A percentile compares a stretch with the other conserved stretches of the same genome.
These are phyloP conservation scores for Boloria euphrosyne DNA, from an alignment of 2,888 invertebrate genomes.

Conservation along the genomic window DNA sequence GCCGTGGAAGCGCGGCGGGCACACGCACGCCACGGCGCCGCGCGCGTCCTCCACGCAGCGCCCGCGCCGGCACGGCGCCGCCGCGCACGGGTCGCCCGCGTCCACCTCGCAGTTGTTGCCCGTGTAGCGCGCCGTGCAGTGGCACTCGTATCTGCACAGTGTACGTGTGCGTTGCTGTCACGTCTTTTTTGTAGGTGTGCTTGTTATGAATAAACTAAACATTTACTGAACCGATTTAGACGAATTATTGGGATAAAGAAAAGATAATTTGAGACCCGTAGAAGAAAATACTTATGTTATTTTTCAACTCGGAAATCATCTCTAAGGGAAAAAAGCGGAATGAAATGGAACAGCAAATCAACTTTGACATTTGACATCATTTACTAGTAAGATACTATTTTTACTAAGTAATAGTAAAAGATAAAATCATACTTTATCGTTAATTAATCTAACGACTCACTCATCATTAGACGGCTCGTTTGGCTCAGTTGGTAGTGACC, in stretches of 20 bases:
- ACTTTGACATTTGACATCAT: neutral
- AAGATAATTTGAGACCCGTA: no score
- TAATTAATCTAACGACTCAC: constrained; percentile 46
- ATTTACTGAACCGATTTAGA: no score
- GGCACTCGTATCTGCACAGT: constrained; percentile 86
- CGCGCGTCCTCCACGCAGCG: constrained; percentile 85
- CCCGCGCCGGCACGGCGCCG: constrained; percentile 87
- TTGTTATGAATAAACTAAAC: no score
- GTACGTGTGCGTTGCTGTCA: no score
- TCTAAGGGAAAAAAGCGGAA: no score
- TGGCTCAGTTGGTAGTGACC: no score
- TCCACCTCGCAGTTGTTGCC: constrained; percentile 94
- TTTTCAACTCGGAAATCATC: no score
- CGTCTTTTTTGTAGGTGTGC: no score
- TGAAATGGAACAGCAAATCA: neutral
- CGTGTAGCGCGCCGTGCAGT: constrained; percentile 91
- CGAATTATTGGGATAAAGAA: no score
- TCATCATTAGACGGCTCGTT: no score
- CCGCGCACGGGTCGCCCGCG: constrained; percentile 87
- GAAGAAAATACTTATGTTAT: no score
- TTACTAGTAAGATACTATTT: no score
- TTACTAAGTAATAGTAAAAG: neutral
- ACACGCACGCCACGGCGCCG: constrained; percentile 88
- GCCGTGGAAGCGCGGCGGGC: constrained; percentile 86
- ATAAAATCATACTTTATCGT: neutral